A percentile compares a stretch with the other conserved stretches of the same genome.
phyloP scores from a whole-genome alignment of 1,140 invertebrate species.

The Pseudomyrmex cubaensis region DNA sequence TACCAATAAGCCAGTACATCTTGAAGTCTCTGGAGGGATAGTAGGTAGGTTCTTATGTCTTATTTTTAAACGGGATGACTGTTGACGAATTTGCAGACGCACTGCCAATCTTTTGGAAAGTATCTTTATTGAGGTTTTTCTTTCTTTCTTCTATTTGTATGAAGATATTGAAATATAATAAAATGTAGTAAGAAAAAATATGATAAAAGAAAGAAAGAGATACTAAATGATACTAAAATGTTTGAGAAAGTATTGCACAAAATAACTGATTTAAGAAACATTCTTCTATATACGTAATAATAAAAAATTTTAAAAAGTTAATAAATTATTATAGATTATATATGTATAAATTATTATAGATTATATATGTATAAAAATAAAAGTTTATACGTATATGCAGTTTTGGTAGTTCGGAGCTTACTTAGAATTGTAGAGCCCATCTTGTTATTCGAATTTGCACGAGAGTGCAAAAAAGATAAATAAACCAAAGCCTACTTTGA shows the following conservation, averaged over 20 bases:
- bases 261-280: neutral
- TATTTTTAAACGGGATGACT: slow-evolving; percentile 52
- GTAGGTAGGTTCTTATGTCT: slow-evolving; percentile 38
- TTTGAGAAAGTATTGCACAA: neutral
- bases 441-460: no score
- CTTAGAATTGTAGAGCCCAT: no score
- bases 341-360: neutral
- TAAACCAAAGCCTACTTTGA: no score
- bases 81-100: slow-evolving; percentile 51
- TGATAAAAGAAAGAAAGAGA: no score
- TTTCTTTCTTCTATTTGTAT: neutral
- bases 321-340: neutral
- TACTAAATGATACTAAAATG: no score
- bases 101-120: slow-evolving; percentile 25
- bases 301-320: neutral
- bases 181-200: no score
- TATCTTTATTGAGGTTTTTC: neutral
- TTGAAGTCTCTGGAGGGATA: neutral
- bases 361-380: no score
- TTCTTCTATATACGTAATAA: neutral
- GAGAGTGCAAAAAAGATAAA: no score
- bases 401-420: no score
- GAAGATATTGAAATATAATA: slow-evolving; percentile 22
- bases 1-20: slow-evolving; percentile 47
- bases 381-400: no score